Evolutionary conservation across 2,888 invertebrate genomes (phyloP), one percentile per base, ranked within the genome.

Genomic region (Cistogaster globosa): DNA sequence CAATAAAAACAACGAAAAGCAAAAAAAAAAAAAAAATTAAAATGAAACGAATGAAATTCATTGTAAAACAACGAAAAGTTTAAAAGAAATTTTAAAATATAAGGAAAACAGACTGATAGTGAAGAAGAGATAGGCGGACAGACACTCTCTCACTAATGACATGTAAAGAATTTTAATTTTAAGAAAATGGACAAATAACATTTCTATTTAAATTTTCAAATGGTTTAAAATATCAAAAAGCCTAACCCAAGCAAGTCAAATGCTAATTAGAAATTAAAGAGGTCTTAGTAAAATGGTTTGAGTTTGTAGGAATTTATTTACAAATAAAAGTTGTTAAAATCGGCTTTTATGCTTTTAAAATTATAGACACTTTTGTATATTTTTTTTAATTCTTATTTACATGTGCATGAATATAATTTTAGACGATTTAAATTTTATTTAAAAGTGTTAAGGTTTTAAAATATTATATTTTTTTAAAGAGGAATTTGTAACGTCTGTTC

Each of bases 81-180:
- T 7, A 32, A 12, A 26, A 26, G 42, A 69, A 45, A 1, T 62
- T 0, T 2, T 5, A 12, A 62, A 12, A 11, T 14, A 38, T 22
- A 38, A 51, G 36, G 26, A 32, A 65, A 76, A 58, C 38, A 20
- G 38, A 20, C n/a, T 5, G 58, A 38, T 22, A 7, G 22, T 38
- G 22, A 18, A 26, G 16, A 9, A 57, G 8, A 18, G 11, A 67
- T 9, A 42, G 9, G 42, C 55, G 42, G 6, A 38, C 18, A 11
- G 9, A 57, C 55, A 57, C 11, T 45, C 45, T 26, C 11, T 45
- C 45, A 45, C 11, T 18, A 63, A 26, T 57, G 55, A 55, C 45
- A 65, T 32, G 65, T 26, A 45, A 65, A 63, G 26, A 65, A 75
- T 55, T 26, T 75, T 57, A 32, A 75, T n/a, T 55, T 63, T 18